Conservation (phyloP, 1,140 invertebrate species). For the fruit fly (Drosophila melanogaster) region DNA sequence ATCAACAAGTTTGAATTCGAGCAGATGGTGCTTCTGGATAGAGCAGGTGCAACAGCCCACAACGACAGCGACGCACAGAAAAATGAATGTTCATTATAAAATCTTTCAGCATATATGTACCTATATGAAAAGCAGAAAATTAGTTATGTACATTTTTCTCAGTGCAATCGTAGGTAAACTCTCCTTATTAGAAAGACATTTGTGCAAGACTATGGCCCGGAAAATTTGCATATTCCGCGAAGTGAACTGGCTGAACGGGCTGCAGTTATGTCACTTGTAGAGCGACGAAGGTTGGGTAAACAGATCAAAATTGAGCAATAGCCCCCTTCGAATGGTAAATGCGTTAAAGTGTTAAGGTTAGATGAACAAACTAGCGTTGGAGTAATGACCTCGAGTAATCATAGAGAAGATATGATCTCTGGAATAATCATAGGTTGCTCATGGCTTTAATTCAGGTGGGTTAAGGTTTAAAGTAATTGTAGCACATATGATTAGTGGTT, state of each 20-base stretch:
- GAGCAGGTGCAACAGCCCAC: constrained; percentile 28
- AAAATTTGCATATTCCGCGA: constrained; percentile 44
- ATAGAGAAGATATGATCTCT: not conserved
- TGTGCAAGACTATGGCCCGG: constrained; percentile 16
- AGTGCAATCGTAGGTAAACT: constrained; percentile 4
- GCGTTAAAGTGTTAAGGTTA: constrained; percentile 38
- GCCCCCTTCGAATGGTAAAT: not conserved
- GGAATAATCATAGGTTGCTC: not conserved
- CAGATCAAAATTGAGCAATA: constrained; percentile 48
- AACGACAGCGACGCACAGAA: not conserved
- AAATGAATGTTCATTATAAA: not conserved
- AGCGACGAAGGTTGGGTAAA: constrained; percentile 66
- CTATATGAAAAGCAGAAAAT: too few species aligned
- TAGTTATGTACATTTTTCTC: constrained; percentile 19
- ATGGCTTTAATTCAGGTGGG: not conserved
- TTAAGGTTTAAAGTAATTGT: not conserved
- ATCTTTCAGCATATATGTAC: too few species aligned
- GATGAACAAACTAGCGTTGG: constrained; percentile 27
- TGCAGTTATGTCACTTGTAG: constrained; percentile 58
- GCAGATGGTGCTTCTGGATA: constrained; percentile 10
- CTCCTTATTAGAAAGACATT: constrained; percentile 54
- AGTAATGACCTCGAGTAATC: constrained; percentile 9
- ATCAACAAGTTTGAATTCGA: constrained; percentile 13
- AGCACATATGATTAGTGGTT: not conserved
- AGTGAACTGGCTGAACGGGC: constrained; percentile 25